Conservation (phyloP, 2,888 invertebrate genomes). For the Lissonota sp. region DNA sequence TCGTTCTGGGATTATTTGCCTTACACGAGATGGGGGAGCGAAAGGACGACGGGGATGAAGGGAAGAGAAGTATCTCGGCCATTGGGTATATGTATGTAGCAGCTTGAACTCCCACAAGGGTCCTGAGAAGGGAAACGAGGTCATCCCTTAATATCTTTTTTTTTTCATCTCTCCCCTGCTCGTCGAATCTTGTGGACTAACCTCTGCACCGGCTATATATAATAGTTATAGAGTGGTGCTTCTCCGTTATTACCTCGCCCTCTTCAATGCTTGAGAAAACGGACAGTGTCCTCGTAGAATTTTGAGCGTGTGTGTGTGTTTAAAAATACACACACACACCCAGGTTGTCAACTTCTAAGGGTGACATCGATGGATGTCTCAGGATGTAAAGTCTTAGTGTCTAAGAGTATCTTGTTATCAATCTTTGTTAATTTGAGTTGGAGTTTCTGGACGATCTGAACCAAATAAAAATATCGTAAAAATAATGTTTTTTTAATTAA, state of each 20-base stretch:
- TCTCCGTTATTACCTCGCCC: conserved; percentile 14
- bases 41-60: background rate
- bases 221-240: conserved; percentile 14
- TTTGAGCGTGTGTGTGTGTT: background rate
- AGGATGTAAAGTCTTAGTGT: no score
- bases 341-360: no score
- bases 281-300: conserved; percentile 15
- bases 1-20: conserved; percentile 36
- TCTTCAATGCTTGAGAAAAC: conserved; percentile 12
- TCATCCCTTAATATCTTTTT: conserved; percentile 74
- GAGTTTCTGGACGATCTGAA: no score
- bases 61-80: conserved; percentile 55
- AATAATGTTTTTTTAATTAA: no score
- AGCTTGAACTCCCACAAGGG: conserved; percentile 68
- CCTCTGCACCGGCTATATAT: conserved; percentile 13
- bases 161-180: conserved; percentile 31
- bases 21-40: conserved; percentile 18
- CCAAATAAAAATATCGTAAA: no score
- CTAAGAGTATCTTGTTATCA: no score
- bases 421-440: no score
- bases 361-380: no score
- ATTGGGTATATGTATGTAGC: background rate
- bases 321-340: no score
- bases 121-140: conserved; percentile 81
- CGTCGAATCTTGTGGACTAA: conserved; percentile 5